Conservation (phyloP, 2,888 invertebrate genomes). For the Eudasyphora cyanicolor region DNA sequence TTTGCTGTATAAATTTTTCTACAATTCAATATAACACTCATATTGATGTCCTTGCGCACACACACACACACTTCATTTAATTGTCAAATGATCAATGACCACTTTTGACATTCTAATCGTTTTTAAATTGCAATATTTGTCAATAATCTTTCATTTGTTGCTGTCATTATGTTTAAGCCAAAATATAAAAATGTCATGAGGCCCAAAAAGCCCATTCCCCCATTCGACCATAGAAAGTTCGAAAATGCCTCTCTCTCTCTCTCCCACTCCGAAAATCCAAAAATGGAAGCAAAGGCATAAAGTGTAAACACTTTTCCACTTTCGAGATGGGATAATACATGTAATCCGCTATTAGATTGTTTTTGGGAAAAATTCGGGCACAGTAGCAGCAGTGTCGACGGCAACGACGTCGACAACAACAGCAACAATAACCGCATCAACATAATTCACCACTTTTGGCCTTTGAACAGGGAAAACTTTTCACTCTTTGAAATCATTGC, state of each 20-base stretch:
- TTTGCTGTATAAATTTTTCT: no score
- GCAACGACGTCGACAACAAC: not conserved
- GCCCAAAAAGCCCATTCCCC: not conserved
- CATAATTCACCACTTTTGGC: conserved; percentile 22
- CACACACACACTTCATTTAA: not conserved
- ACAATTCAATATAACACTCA: no score
- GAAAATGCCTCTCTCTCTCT: not conserved
- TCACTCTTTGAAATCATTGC: not conserved
- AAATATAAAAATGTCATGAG: not conserved
- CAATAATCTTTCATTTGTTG: conserved; percentile 71
- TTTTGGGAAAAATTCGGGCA: conserved; percentile 59
- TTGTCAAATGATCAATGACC: conserved; percentile 33
- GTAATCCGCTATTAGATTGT: conserved; percentile 77
- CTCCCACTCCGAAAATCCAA: not conserved
- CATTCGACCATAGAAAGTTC: not conserved
- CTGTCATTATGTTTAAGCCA: not conserved
- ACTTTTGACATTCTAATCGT: conserved; percentile 72
- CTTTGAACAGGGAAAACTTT: not conserved
- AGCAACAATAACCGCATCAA: not conserved
- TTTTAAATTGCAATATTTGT: conserved; percentile 70
- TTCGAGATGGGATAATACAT: conserved; percentile 74
- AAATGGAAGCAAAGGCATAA: conserved; percentile 1
- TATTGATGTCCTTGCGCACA: not conserved
- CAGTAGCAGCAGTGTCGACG: not conserved
- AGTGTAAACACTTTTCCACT: conserved; percentile 59